Percentiles rank a stretch among this genome's conserved stretches.
These are phyloP conservation scores for Charadrius vociferus DNA, from an alignment of 2,113 vertebrate species.

Conservation along the genomic window DNA sequence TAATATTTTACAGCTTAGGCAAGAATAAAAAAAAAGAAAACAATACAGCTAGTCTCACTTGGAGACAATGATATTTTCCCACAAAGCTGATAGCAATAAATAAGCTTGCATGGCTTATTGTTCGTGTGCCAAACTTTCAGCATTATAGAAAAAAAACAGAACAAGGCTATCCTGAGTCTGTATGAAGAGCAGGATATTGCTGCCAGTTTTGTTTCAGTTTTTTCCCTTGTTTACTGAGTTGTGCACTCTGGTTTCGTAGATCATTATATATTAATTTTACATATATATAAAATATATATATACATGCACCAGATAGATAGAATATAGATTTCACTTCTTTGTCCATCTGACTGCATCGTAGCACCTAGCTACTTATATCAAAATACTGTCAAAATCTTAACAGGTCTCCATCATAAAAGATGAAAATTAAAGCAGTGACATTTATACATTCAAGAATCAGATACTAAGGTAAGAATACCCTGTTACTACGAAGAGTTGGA, in stretches of 20 bases:
- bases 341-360: not conserved
- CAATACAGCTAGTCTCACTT: not conserved
- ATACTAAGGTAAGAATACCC: not conserved
- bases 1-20: not conserved
- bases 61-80: not conserved
- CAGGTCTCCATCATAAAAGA: not conserved
- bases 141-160: not conserved
- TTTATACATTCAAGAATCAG: not conserved
- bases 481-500: not conserved
- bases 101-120: not conserved
- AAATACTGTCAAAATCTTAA: not conserved
- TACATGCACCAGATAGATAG: fast-evolving
- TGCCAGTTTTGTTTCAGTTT: not conserved
- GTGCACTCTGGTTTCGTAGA: not conserved
- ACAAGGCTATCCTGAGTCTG: not conserved
- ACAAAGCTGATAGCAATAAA: not conserved
- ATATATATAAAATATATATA: not conserved
- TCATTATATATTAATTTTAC: not conserved
- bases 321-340: not conserved
- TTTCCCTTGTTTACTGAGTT: not conserved
- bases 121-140: not conserved
- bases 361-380: not conserved
- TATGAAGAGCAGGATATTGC: not conserved
- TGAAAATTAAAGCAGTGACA: not conserved
- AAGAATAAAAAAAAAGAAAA: not conserved